Percentiles rank a stretch among this genome's conserved stretches.
Evolutionary conservation across 2,113 vertebrate species (phyloP).

Genomic region (Tachycineta bicolor): DNA sequence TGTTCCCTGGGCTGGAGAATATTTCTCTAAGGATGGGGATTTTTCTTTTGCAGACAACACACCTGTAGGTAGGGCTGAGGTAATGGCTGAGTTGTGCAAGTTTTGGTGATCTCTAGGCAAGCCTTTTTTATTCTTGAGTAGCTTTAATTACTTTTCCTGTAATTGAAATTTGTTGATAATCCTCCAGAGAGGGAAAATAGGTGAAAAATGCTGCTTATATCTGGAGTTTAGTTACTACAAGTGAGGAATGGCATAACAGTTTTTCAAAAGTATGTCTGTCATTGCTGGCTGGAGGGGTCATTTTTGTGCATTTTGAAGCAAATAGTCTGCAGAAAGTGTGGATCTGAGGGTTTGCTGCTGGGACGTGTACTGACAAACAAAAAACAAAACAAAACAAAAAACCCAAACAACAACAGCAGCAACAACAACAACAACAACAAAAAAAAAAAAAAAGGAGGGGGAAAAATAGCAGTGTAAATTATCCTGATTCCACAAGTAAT

Average conservation of each 20-base stretch:
- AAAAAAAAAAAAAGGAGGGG: too few species aligned
- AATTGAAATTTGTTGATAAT: background rate
- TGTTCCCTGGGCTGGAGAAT: background rate
- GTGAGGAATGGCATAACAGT: background rate
- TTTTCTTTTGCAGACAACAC: background rate
- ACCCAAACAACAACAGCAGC: too few species aligned
- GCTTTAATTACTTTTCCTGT: slow-evolving; percentile 6
- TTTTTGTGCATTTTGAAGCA: background rate
- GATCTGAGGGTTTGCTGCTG: background rate
- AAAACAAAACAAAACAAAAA: too few species aligned
- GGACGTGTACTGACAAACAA: background rate
- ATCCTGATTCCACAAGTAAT: background rate
- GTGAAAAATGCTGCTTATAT: background rate
- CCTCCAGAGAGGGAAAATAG: background rate
- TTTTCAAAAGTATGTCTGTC: background rate
- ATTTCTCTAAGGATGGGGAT: background rate
- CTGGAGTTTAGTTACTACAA: background rate
- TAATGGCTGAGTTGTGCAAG: background rate
- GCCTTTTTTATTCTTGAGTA: background rate
- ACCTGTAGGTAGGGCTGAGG: background rate
- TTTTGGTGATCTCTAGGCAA: background rate
- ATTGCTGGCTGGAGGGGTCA: background rate
- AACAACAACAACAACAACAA: too few species aligned
- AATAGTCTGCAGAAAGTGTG: background rate
- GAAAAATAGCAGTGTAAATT: background rate